phyloP scores from a whole-genome alignment of 2,113 vertebrate species.

The Notiomystis cincta region DNA sequence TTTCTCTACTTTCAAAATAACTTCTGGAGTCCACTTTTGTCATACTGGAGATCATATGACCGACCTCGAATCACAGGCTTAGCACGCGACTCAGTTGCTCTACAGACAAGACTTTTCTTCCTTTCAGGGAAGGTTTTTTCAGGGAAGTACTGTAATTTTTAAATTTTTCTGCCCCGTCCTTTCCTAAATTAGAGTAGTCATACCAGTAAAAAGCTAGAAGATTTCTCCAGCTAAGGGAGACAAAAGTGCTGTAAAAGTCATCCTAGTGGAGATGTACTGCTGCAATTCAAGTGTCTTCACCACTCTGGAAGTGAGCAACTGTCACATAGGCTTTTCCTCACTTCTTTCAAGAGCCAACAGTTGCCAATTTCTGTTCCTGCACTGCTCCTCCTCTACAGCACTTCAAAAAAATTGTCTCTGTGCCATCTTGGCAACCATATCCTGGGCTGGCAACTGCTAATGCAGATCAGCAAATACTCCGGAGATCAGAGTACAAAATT shows the following conservation, averaged over 20 bases:
- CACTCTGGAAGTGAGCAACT: not conserved
- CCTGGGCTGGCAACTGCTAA: not conserved
- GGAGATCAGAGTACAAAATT: not conserved
- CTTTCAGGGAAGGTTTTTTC: not conserved
- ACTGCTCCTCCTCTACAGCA: not conserved
- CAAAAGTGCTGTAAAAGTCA: not conserved
- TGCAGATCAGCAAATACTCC: slow-evolving; percentile 8
- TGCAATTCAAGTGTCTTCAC: not conserved
- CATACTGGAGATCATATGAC: not conserved
- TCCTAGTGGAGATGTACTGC: not conserved
- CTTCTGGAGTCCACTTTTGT: not conserved
- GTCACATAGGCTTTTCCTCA: not conserved
- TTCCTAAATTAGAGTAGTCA: not conserved
- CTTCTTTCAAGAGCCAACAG: not conserved
- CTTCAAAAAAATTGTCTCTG: not conserved
- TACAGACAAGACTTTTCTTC: not conserved
- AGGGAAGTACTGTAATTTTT: not conserved
- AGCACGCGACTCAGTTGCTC: not conserved
- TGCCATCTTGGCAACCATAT: not conserved
- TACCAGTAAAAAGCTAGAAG: not conserved
- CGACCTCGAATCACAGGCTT: not conserved
- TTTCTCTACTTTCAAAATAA: not conserved
- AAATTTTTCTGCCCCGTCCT: not conserved
- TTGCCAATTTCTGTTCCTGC: not conserved
- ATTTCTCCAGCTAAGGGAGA: not conserved